Conservation (phyloP, 2,888 invertebrate species). For the Tenthredo mesomela region DNA sequence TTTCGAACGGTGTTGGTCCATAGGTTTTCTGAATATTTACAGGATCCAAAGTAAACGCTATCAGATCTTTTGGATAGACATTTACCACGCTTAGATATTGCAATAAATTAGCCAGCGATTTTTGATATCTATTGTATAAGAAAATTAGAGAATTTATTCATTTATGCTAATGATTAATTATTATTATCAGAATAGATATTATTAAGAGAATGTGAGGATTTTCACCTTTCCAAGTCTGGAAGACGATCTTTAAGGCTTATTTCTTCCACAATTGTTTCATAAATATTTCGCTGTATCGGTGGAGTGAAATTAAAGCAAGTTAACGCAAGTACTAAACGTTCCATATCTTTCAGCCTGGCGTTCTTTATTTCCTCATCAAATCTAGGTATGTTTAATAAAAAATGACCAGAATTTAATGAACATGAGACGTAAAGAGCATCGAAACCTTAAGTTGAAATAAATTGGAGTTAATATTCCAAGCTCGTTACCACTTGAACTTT, state of each 20-base stretch:
- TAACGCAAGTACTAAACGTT: constrained; percentile 83
- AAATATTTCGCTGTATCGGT: constrained; percentile 78
- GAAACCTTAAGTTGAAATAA: not conserved
- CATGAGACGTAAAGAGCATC: no score
- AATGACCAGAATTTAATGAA: not conserved
- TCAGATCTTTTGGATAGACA: constrained; percentile 82
- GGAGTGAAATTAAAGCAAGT: constrained; percentile 83
- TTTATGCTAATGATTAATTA: not conserved
- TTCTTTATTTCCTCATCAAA: constrained; percentile 78
- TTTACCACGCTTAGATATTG: constrained; percentile 82
- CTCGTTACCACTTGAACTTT: not conserved
- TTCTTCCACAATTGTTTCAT: constrained; percentile 76
- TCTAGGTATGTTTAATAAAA: constrained; percentile 61
- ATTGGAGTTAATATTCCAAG: constrained; percentile 2
- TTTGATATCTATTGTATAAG: constrained; percentile 77
- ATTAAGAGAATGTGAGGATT: constrained; percentile 8
- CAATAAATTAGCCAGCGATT: constrained; percentile 82
- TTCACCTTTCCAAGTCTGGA: constrained; percentile 79
- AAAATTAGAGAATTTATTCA: not conserved
- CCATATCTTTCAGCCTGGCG: constrained; percentile 87
- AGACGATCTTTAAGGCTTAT: constrained; percentile 80
- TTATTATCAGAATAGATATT: not conserved
- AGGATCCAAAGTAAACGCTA: constrained; percentile 80
- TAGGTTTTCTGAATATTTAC: constrained; percentile 81
- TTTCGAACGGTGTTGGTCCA: constrained; percentile 77